Conservation (phyloP, 2,888 invertebrate species). For the Asteroscopus sphinx region DNA sequence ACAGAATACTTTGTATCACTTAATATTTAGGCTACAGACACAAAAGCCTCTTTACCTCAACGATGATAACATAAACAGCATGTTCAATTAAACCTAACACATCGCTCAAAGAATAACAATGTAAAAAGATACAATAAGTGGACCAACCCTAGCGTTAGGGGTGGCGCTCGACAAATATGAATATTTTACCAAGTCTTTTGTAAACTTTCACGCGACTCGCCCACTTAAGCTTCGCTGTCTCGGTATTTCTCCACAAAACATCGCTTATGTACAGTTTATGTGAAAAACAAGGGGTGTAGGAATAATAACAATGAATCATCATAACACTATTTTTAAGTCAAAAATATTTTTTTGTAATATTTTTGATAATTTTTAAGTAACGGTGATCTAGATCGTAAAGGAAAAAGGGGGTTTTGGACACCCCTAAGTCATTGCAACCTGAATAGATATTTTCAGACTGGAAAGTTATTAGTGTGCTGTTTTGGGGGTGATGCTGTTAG, state of each 20-base stretch:
- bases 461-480: too few species aligned
- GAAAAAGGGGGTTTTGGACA: too few species aligned
- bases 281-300: slow-evolving; percentile 14
- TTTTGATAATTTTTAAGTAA: background rate
- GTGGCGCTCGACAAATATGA: slow-evolving; percentile 64
- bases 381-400: too few species aligned
- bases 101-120: slow-evolving; percentile 29
- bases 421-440: too few species aligned
- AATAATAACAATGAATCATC: slow-evolving; percentile 1
- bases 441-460: too few species aligned
- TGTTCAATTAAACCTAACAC: slow-evolving; percentile 8
- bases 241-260: slow-evolving; percentile 54
- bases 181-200: slow-evolving; percentile 73
- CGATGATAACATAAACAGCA: slow-evolving; percentile 19
- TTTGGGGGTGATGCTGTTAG: too few species aligned
- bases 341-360: slow-evolving; percentile 1
- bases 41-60: background rate
- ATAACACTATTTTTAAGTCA: slow-evolving; percentile 12
- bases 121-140: slow-evolving; percentile 30
- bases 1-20: too few species aligned
- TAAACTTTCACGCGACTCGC: slow-evolving; percentile 66
- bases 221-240: slow-evolving; percentile 62
- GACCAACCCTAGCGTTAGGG: slow-evolving; percentile 50
- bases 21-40: too few species aligned
- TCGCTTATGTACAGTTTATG: slow-evolving; percentile 27